A percentile compares a stretch with the other conserved stretches of the same genome.
Evolutionary conservation across 2,888 invertebrate genomes (phyloP).

Genomic region (Leptinotarsa rubiginosa): DNA sequence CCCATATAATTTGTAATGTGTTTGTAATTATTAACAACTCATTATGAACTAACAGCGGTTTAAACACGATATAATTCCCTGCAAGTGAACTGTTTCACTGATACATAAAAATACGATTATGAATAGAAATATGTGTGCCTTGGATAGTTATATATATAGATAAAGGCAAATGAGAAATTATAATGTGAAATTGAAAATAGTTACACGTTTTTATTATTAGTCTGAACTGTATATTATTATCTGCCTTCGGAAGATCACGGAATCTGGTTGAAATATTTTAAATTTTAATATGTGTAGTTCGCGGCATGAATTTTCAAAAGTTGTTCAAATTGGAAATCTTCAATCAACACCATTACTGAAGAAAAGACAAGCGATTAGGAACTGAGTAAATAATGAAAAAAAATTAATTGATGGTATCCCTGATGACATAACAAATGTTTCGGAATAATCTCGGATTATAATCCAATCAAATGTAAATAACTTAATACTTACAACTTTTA

Average conservation of each 20-base stretch:
- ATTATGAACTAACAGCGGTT: slow-evolving; percentile 40
- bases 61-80: slow-evolving; percentile 38
- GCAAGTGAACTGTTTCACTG: slow-evolving; percentile 40
- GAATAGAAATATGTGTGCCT: not conserved
- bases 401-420: too few relatives aligned
- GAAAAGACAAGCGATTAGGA: too few relatives aligned
- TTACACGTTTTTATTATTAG: not conserved
- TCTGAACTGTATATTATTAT: not conserved
- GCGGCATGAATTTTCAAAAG: not conserved
- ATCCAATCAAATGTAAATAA: not conserved
- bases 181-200: not conserved
- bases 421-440: too few relatives aligned
- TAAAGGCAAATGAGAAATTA: not conserved
- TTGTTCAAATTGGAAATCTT: not conserved
- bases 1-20: slow-evolving; percentile 38
- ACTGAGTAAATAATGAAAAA: too few relatives aligned
- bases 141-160: not conserved
- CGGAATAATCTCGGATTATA: not conserved
- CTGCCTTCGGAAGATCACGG: too few relatives aligned
- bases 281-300: too few relatives aligned
- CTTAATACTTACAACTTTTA: slow-evolving; percentile 90
- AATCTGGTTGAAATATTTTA: too few relatives aligned
- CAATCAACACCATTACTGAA: too few relatives aligned
- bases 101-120: slow-evolving; percentile 2
- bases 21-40: slow-evolving; percentile 38